These are phyloP conservation scores for Lontra canadensis DNA, from an alignment of 2,113 vertebrate genomes.

Conservation along the genomic window DNA sequence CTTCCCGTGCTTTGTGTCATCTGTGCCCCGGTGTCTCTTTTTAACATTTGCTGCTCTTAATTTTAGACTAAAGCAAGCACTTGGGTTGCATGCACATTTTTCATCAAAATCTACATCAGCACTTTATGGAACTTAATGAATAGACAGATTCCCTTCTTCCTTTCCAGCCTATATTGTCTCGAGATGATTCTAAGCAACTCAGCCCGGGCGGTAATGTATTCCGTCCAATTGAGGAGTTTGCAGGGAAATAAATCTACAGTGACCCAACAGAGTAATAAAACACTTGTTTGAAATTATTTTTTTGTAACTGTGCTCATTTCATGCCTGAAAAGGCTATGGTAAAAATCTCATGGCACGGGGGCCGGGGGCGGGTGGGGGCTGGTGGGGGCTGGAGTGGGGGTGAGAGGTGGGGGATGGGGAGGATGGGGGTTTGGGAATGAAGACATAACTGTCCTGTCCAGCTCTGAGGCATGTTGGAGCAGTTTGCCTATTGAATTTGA, in stretches of 20 bases:
- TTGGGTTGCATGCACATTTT: constrained; percentile 7
- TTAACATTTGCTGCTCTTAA: background rate
- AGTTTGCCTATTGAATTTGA: constrained; percentile 97
- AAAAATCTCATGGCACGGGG: constrained; percentile 79
- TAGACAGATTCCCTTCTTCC: background rate
- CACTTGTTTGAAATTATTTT: constrained; percentile 79
- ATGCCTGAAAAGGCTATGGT: constrained; percentile 79
- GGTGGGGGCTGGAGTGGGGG: background rate
- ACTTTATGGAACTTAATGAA: constrained; percentile 61
- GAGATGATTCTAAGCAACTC: constrained; percentile 63
- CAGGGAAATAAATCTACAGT: constrained; percentile 62
- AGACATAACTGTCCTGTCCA: constrained; percentile 93
- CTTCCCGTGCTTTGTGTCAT: constrained; percentile 33
- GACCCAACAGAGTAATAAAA: constrained; percentile 73
- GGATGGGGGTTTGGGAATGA: constrained; percentile 84
- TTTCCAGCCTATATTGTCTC: constrained; percentile 51
- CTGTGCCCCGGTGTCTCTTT: background rate
- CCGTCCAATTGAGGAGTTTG: constrained; percentile 45
- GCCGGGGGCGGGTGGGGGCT: background rate
- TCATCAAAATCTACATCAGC: constrained; percentile 3
- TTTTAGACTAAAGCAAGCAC: constrained; percentile 54
- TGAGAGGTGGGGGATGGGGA: too few species aligned
- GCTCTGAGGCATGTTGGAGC: constrained; percentile 91
- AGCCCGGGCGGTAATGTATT: constrained; percentile 38
- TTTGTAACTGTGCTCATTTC: constrained; percentile 81